Percentiles rank a stretch among this genome's conserved stretches.
phyloP scores from a whole-genome alignment of 2,888 invertebrate species.

The Salpingus planirostris region DNA sequence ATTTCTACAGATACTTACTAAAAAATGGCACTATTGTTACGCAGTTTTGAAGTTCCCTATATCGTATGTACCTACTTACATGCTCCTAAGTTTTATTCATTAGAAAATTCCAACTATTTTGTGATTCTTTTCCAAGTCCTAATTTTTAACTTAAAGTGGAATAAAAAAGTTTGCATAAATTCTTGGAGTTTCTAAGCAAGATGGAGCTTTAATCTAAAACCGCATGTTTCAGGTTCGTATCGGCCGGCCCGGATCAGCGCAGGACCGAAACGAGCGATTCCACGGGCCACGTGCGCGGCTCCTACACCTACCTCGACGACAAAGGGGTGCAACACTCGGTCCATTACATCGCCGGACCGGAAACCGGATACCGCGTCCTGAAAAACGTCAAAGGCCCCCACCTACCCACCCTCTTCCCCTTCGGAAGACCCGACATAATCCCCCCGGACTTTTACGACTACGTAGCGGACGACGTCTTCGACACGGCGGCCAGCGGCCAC shows the following conservation, averaged over 20 bases:
- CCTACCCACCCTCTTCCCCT: constrained; percentile 51
- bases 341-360: constrained; percentile 71
- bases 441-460: constrained; percentile 35
- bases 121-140: too few species aligned
- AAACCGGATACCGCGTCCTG: constrained; percentile 66
- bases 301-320: constrained; percentile 70
- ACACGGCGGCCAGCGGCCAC: constrained; percentile 51
- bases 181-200: background rate
- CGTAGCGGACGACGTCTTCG: constrained; percentile 29
- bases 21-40: too few species aligned
- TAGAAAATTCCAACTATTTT: too few species aligned
- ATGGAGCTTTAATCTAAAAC: too few species aligned
- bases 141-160: too few species aligned
- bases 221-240: constrained; percentile 57
- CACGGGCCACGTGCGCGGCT: constrained; percentile 63
- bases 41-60: too few species aligned
- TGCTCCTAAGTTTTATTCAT: too few species aligned
- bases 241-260: constrained; percentile 68
- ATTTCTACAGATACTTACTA: background rate
- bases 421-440: constrained; percentile 45
- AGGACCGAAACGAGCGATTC: constrained; percentile 65
- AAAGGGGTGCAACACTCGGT: constrained; percentile 69
- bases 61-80: too few species aligned
- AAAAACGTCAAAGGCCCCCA: constrained; percentile 62
- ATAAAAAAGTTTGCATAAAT: constrained; percentile 1